Conservation (phyloP, 2,113 vertebrate species). For the Prunella fulvescens region DNA sequence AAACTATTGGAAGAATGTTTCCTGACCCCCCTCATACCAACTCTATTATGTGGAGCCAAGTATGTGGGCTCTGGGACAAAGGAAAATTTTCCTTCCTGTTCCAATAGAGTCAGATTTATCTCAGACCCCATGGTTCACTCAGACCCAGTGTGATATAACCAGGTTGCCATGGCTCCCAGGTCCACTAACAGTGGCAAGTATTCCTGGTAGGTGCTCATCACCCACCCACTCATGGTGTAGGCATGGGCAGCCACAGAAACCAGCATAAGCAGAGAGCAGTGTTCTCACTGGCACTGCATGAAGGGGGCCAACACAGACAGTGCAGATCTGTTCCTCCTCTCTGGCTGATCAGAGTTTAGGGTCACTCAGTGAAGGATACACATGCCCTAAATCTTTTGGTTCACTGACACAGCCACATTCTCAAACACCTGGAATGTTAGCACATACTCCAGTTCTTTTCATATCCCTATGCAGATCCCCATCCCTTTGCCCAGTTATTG, state of each 20-base stretch:
- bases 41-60: neutral
- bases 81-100: neutral
- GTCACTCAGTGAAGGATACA: neutral
- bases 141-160: neutral
- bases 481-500: neutral
- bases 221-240: too few relatives aligned
- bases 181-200: accelerated
- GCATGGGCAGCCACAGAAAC: neutral
- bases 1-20: neutral
- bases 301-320: neutral
- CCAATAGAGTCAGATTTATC: neutral
- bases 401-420: neutral
- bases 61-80: neutral
- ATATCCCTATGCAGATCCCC: neutral
- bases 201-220: neutral
- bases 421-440: neutral
- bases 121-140: neutral
- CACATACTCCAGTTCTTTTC: neutral
- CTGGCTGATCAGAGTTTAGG: neutral
- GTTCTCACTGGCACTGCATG: neutral
- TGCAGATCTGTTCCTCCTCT: neutral
- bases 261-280: neutral
- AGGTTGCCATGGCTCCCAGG: neutral
- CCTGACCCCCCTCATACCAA: neutral
- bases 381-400: neutral